Base-by-base conservation (phyloP, 2,113 vertebrate genomes). In the Apistogramma diplotaenia region DNA sequence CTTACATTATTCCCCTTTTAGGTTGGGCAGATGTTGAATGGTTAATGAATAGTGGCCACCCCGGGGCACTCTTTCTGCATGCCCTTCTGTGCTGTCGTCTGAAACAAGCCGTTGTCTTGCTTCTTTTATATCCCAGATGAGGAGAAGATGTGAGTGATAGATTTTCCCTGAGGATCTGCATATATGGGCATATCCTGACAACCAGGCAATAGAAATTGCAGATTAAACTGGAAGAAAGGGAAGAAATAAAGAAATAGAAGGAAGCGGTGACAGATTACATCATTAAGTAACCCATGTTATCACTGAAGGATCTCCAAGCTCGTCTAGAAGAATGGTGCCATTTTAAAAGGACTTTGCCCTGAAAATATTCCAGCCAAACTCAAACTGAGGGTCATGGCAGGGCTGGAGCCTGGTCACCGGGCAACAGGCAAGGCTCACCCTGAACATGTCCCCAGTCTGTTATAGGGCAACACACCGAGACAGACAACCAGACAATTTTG, bases 1-100 rank as follows among this genome's bases (percentile, higher is more conserved):
- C 77, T 60, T 40, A 29, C 76, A 86, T 79, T 92, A 83, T 91
- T 40, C 67, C 33, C 31, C 35, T 29, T 88, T 76, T 55, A 86
- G 86, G 81, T 77, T 35, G 15, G 13, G 49, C 21, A 9, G 56
- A 31, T 81, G 57, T 77, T 4, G 9, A 75, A 72, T 76, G 73
- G 76, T 76, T 76, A 27, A 74, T 65, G 54, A 77, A 46, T 53
- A 6, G 11, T 54, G 78, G 72, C 70, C 12, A 61, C 10, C 56
- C 37, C 75, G 35, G 46, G 71, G 10, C 67, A 54, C 18, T 15
- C 59, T 70, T 74, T 78, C 77, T 19, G 61, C 53, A 71, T 19
- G 9, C 1, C 53, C 5, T 2, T 12, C 78, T 84, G 54, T 18
- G 53, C 33, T 76, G 43, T 33, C 15, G n/a, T 60, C 53, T 88